phyloP scores from a whole-genome alignment of 1,140 invertebrate genomes.

The Triops cancriformis region DNA sequence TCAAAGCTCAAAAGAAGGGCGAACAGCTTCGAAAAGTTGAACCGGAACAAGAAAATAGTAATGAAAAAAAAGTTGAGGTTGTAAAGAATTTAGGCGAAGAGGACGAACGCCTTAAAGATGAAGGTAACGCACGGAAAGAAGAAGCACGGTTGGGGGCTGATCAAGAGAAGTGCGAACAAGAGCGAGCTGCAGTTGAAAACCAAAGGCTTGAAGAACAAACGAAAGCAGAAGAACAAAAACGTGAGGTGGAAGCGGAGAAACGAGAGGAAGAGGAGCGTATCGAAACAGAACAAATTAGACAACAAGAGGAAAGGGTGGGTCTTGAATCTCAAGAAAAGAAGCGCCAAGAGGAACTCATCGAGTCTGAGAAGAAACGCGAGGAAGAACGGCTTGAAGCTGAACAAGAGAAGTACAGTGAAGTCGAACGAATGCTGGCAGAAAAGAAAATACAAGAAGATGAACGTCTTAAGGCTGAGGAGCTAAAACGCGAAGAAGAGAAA shows the following conservation, averaged over 20 bases:
- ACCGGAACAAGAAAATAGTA: background rate
- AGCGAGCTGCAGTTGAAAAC: background rate
- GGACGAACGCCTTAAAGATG: background rate
- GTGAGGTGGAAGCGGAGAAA: background rate
- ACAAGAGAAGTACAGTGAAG: conserved; percentile 23
- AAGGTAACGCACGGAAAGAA: background rate
- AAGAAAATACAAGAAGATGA: too few relatives aligned
- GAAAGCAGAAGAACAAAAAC: conserved; percentile 17
- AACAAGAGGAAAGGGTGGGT: conserved; percentile 6
- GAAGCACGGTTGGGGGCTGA: conserved; percentile 16
- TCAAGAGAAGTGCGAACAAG: conserved; percentile 18
- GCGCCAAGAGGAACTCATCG: background rate
- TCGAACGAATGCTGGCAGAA: too few relatives aligned
- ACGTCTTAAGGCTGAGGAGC: conserved; percentile 2
- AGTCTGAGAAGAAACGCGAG: background rate
- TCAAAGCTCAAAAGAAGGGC: background rate
- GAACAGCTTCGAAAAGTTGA: too few relatives aligned
- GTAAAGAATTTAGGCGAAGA: background rate
- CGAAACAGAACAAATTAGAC: background rate
- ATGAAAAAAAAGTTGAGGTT: background rate
- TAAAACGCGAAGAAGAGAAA: conserved; percentile 17
- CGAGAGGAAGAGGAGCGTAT: conserved; percentile 18
- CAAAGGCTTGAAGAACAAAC: conserved; percentile 15
- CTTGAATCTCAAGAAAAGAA: background rate
- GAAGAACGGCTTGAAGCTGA: background rate